Evolutionary conservation across 2,113 vertebrate species (phyloP).

Genomic region (Rynchops niger): DNA sequence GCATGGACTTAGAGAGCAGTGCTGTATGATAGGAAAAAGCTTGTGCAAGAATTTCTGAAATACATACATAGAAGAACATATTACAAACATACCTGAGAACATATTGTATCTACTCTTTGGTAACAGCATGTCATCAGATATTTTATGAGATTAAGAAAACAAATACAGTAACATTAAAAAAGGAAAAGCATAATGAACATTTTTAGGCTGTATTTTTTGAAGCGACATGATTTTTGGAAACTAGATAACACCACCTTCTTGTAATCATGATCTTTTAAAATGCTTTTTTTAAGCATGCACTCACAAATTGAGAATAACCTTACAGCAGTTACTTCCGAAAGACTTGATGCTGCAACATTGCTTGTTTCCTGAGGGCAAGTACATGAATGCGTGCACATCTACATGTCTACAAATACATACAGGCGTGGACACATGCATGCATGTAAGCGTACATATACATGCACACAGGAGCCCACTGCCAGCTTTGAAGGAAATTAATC

Average conservation of each 20-base stretch:
- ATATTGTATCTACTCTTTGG: background rate
- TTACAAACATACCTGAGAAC: background rate
- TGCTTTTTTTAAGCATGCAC: background rate
- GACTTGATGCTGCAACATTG: background rate
- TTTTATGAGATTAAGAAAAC: background rate
- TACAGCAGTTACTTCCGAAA: background rate
- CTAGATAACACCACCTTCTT: background rate
- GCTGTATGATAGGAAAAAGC: background rate
- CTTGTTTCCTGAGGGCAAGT: background rate
- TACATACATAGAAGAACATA: background rate
- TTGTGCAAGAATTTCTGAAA: background rate
- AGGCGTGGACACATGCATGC: background rate
- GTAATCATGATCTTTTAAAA: background rate
- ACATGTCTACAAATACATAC: background rate
- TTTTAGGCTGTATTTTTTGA: background rate
- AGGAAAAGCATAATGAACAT: background rate
- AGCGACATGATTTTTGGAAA: background rate
- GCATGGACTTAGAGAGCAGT: background rate
- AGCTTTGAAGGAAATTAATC: constrained; percentile 41
- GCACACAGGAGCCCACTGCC: background rate
- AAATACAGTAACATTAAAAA: background rate
- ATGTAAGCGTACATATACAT: background rate
- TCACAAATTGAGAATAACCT: background rate
- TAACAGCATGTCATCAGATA: background rate
- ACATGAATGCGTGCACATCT: background rate